A percentile compares a stretch with the other conserved stretches of the same genome.
phyloP scores from a whole-genome alignment of 2,113 vertebrate species.

The Chionomys nivalis region DNA sequence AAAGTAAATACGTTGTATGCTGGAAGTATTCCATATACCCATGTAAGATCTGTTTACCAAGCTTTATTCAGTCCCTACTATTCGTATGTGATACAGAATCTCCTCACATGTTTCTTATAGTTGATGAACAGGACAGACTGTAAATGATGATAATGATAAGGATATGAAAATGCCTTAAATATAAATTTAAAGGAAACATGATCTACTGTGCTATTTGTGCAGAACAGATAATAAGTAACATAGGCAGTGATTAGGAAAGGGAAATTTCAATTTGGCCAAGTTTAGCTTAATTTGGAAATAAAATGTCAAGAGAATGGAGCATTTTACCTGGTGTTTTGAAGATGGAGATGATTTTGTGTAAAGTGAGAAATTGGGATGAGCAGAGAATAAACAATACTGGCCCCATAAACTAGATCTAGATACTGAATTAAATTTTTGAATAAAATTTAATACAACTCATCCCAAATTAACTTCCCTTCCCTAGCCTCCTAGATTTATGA shows the following conservation, averaged over 20 bases:
- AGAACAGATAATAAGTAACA: background rate
- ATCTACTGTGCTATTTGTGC: background rate
- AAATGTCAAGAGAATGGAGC: background rate
- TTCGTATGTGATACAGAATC: background rate
- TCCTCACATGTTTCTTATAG: background rate
- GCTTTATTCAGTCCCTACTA: background rate
- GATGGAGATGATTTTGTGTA: background rate
- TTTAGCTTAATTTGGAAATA: background rate
- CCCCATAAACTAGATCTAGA: background rate
- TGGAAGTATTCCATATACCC: background rate
- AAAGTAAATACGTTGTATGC: background rate
- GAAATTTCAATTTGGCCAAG: background rate
- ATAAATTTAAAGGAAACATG: background rate
- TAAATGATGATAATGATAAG: background rate
- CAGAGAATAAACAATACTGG: background rate
- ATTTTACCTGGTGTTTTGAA: background rate
- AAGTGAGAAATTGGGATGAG: background rate
- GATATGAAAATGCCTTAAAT: background rate
- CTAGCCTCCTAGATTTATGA: background rate
- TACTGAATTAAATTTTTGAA: background rate
- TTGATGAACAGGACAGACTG: background rate
- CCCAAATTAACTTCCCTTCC: background rate
- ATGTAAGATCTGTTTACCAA: background rate
- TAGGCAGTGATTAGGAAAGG: background rate
- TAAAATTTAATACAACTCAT: background rate